A percentile compares a stretch with the other conserved stretches of the same genome.
Evolutionary conservation across 2,888 invertebrate genomes (phyloP).

Genomic region (Allygus modestus): DNA sequence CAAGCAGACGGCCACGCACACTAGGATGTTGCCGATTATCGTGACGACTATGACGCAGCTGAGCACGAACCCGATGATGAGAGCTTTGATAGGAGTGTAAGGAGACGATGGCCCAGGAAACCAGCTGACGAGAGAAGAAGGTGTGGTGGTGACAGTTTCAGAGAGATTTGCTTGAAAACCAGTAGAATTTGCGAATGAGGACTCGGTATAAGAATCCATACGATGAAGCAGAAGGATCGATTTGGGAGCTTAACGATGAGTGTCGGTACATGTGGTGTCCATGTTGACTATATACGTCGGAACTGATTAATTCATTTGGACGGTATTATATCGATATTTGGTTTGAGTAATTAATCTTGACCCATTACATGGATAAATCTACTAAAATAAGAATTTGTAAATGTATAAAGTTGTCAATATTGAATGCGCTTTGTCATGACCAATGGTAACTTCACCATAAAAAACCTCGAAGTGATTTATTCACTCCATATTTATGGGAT

Average conservation of each 20-base stretch:
- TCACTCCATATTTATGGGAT: background rate
- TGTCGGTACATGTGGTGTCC: constrained; percentile 22
- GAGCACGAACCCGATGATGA: constrained; percentile 80
- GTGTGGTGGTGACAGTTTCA: constrained; percentile 36
- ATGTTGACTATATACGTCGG: background rate
- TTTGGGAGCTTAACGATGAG: constrained; percentile 18
- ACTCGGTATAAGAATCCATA: constrained; percentile 58
- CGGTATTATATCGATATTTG: too few species aligned
- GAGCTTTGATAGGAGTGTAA: constrained; percentile 76
- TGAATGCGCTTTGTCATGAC: too few species aligned
- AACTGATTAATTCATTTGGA: too few species aligned
- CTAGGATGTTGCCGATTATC: constrained; percentile 91
- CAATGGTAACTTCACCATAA: too few species aligned
- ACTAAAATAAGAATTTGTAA: too few species aligned
- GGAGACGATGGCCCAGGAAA: constrained; percentile 74
- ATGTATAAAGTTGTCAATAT: too few species aligned
- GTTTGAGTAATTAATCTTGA: too few species aligned
- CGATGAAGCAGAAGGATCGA: constrained; percentile 20
- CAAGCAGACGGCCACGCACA: constrained; percentile 96
- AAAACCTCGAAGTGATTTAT: too few species aligned
- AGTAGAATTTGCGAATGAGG: constrained; percentile 42
- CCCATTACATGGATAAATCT: too few species aligned
- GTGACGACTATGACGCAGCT: constrained; percentile 78
- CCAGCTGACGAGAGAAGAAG: constrained; percentile 71
- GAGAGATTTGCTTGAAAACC: constrained; percentile 55